Conservation (phyloP, 2,113 vertebrate species). For the Psophia crepitans region DNA sequence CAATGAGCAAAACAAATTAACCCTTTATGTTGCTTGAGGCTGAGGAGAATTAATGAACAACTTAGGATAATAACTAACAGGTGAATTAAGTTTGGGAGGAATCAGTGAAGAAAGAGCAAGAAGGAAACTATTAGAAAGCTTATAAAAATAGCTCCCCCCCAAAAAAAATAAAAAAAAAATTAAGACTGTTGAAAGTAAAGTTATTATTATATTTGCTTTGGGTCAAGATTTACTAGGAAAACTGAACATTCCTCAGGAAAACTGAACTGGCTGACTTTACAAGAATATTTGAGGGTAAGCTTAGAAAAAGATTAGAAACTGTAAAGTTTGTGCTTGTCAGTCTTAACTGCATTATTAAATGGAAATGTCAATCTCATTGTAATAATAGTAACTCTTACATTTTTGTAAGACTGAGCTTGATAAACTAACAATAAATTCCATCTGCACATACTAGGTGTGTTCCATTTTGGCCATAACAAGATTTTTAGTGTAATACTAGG, state of each 20-base stretch:
- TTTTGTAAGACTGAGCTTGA: not conserved
- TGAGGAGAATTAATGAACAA: not conserved
- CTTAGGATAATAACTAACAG: not conserved
- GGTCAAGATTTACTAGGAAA: not conserved
- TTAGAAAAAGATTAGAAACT: not conserved
- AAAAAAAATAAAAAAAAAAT: not conserved
- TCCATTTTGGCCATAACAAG: not conserved
- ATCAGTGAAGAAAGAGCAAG: not conserved
- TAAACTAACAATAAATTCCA: not conserved
- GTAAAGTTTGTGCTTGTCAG: not conserved
- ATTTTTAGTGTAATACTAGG: not conserved
- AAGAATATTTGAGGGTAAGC: not conserved
- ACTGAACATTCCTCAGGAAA: not conserved
- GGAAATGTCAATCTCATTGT: not conserved
- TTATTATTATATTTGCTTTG: fast-evolving
- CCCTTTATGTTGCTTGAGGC: not conserved
- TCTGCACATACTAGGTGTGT: fast-evolving
- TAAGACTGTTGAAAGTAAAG: fast-evolving
- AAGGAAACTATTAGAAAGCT: not conserved
- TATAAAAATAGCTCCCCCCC: not conserved
- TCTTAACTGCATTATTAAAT: not conserved
- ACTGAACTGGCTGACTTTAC: not conserved
- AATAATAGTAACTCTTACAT: not conserved
- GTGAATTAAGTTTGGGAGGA: not conserved
- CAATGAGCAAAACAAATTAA: not conserved